A percentile compares a stretch with the other conserved stretches of the same genome.
These are phyloP conservation scores for Laticauda colubrina DNA, from an alignment of 2,113 vertebrate genomes.

Conservation along the genomic window DNA sequence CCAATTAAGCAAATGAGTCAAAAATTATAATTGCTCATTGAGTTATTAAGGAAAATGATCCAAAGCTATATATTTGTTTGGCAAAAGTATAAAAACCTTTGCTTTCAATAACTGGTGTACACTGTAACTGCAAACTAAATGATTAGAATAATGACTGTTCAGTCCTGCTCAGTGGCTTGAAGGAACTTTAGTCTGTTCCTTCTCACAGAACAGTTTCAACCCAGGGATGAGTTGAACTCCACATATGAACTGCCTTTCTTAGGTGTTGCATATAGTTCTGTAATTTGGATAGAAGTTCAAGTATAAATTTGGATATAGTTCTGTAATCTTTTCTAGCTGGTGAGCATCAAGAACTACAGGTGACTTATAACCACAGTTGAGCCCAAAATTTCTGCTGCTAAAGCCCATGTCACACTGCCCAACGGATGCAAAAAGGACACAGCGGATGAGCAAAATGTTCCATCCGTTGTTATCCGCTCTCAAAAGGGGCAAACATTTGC, in stretches of 20 bases:
- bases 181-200: background rate
- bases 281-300: too few species aligned
- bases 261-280: too few species aligned
- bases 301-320: too few species aligned
- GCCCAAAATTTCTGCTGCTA: too few species aligned
- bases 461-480: too few species aligned
- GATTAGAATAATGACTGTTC: background rate
- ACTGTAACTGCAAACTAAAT: background rate
- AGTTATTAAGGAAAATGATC: background rate
- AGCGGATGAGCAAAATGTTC: too few species aligned
- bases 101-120: background rate
- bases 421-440: too few species aligned
- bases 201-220: background rate
- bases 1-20: background rate
- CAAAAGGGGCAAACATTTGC: too few species aligned
- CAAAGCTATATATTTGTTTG: background rate
- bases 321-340: too few species aligned
- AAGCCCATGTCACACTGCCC: too few species aligned
- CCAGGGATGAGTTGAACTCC: background rate
- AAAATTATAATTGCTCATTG: background rate
- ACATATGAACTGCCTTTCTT: background rate
- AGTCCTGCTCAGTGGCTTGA: background rate
- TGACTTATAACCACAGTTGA: too few species aligned
- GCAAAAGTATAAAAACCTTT: background rate
- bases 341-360: too few species aligned